Base-by-base conservation (phyloP, 2,113 vertebrate species). In the Eolophus roseicapilla region DNA sequence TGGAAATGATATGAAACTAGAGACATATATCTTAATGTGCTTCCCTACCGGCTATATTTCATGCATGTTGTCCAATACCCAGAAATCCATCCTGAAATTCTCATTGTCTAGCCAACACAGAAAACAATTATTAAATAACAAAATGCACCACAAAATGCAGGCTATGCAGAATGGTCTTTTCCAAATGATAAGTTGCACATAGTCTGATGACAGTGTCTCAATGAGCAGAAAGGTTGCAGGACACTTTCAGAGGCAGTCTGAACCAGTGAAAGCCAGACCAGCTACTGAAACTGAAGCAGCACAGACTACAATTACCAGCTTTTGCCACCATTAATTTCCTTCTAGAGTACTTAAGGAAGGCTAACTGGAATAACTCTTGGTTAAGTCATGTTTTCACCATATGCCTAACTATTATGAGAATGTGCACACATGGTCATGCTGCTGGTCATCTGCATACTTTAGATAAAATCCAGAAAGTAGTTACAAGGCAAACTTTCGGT, bases 1-100 rank as follows among this genome's bases (percentile, higher is more conserved):
- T 1, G 6, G 16, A 91, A 57, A 9, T 1, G 3, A 15, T 16
- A 44, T 0, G 0, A 74, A 80, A 39, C 6, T 53, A 80, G 31
- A 44, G 74, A 44, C 16, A 14, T 0, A 1, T 2, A 41, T 6
- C 19, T 39, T 23, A 10, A 27, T 4, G 1, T 20, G 13, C 12
- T 44, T 60, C 65, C 28, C 53, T 41, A 46, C 0, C 15, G 9
- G 41, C 53, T 33, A 4, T 1, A 53, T 17, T 24, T 52, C 28
- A 13, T 7, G 14, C 10, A 7, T 17, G 29, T 4, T 24, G n/a
- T 4, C 28, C 25, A 68, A 8, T 4, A 52, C 11, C 55, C 18
- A 6, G 29, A 13, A 27, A 77, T 0, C 3, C 2, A 65, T 12
- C 65, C 28, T 44, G 33, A 49, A 59, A 43, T 44, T 31, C 77